Base-by-base conservation (phyloP, 2,888 invertebrate species). In the Lepidocyrtinus sp. region DNA sequence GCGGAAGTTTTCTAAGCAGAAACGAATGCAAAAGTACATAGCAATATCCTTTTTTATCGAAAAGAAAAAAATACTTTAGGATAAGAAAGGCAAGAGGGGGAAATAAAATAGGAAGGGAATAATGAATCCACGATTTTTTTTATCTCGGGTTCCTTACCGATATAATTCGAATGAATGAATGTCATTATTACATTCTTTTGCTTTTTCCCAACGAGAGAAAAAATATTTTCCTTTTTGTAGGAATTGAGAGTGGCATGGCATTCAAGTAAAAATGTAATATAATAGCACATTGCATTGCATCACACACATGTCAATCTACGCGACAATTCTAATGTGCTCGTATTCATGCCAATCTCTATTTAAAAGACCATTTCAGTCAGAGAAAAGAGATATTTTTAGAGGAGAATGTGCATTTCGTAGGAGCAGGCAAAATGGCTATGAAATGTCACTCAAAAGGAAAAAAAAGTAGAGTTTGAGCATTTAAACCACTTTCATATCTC, bases 221-320 rank as follows among this genome's bases (percentile, higher is more conserved):
- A 36, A 36, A 36, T 12, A 12, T n/a, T n/a, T 50, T 50, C 50
- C 50, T 50, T 50, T 50, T 50, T 12, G n/a, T n/a, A n/a, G 12
- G 50, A 50, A 50, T 50, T 50, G 50, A 50, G 36, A 36, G 12
- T n/a, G n/a, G n/a, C n/a, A n/a, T 36, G 36, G 36, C 12, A 36
- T 50, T 50, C 50, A 50, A 50, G 50, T 17, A 50, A 50, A 36
- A 36, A 36, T 12, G 36, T 36, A 36, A 12, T 50, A 50, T 50
- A 50, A 50, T 50, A 50, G 25, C 19, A 17, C 45, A 68, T 75
- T 75, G 68, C 61, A 67, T 68, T 75, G 75, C 75, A 76, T 70
- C 63, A 76, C 75, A 76, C 63, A 76, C 75, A 76, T 69, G 75
- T 70, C 75, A 76, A 70, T 76, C 75, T 69, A 59, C 50, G 27